Percentiles rank a stretch among this genome's conserved stretches.
Conservation (phyloP, 2,888 invertebrate species). For the Atherix ibis region DNA sequence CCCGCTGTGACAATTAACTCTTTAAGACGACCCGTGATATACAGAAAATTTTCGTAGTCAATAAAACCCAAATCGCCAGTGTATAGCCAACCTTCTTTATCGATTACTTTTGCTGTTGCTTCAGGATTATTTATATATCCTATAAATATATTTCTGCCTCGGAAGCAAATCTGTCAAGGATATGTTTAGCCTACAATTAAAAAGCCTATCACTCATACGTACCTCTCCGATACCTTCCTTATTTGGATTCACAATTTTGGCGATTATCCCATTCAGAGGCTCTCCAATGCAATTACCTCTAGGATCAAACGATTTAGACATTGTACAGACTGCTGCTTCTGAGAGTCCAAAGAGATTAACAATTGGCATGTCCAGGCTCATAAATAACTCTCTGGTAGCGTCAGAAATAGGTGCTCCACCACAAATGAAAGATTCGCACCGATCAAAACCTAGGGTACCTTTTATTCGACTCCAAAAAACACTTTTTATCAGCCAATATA, state of each 20-base stretch:
- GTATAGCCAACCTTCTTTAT: constrained; percentile 66
- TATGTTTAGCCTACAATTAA: background rate
- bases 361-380: constrained; percentile 69
- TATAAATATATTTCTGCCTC: constrained; percentile 73
- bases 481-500: constrained; percentile 52
- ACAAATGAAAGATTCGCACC: constrained; percentile 47
- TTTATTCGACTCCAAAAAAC: constrained; percentile 62
- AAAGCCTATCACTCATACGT: constrained; percentile 3
- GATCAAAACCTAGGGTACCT: constrained; percentile 57
- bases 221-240: constrained; percentile 55
- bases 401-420: constrained; percentile 71
- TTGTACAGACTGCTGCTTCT: constrained; percentile 62
- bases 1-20: constrained; percentile 88
- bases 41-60: constrained; percentile 53
- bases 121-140: constrained; percentile 58
- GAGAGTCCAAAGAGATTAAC: constrained; percentile 81
- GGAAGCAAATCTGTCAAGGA: constrained; percentile 41
- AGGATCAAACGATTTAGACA: constrained; percentile 36
- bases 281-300: constrained; percentile 54
- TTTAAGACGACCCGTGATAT: constrained; percentile 57
- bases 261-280: constrained; percentile 44
- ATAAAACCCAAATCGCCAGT: constrained; percentile 75
- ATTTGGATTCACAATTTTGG: constrained; percentile 47
- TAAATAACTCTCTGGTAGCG: constrained; percentile 71
- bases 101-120: constrained; percentile 57